phyloP scores from a whole-genome alignment of 2,797 vertebrate genomes.

The Pseudochirops corinnae region DNA sequence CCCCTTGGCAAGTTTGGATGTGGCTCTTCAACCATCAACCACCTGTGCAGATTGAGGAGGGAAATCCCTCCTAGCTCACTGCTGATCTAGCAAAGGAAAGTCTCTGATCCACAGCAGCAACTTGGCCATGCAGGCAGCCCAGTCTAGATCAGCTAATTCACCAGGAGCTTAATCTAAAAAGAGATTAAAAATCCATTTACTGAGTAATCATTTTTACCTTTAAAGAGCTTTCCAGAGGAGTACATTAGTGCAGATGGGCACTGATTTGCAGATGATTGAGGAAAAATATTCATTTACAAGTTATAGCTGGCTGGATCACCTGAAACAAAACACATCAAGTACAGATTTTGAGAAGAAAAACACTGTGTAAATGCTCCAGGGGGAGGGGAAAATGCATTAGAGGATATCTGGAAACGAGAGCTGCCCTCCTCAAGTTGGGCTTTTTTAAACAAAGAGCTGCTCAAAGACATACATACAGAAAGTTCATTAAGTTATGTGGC shows the following conservation, averaged over 20 bases:
- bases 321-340: conserved; percentile 17
- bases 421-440: not conserved
- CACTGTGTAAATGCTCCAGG: not conserved
- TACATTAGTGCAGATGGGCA: not conserved
- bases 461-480: not conserved
- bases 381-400: not conserved
- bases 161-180: conserved; percentile 36
- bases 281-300: conserved; percentile 41
- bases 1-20: not conserved
- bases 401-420: conserved; percentile 1
- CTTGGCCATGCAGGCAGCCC: not conserved
- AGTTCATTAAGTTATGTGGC: not conserved
- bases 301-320: conserved; percentile 12
- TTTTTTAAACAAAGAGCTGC: not conserved
- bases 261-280: conserved; percentile 18
- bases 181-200: conserved; percentile 49
- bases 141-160: conserved; percentile 24
- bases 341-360: conserved; percentile 21
- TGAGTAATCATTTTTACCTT: conserved; percentile 45
- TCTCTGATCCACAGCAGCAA: not conserved
- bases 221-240: conserved; percentile 17
- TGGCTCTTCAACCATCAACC: not conserved
- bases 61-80: not conserved
- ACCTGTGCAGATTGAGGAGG: not conserved
- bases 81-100: not conserved